A percentile compares a stretch with the other conserved stretches of the same genome.
Conservation (phyloP, 2,888 invertebrate species). For the Agonopterix alstromeriana region DNA sequence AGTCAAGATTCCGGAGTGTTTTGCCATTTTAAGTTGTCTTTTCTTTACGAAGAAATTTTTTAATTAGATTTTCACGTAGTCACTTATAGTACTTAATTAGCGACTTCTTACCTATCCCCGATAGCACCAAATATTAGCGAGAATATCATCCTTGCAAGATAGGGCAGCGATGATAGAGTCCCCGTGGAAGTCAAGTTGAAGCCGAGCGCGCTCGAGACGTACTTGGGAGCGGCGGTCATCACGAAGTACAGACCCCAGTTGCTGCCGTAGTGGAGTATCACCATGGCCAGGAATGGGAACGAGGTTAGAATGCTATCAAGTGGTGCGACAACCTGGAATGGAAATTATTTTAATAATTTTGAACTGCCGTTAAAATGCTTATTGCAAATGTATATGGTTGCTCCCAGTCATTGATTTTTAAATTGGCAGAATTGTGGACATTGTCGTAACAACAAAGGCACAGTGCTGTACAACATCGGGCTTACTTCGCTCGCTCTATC, state of each 20-base stretch:
- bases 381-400: too few species aligned
- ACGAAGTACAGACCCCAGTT: constrained; percentile 86
- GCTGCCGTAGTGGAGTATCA: constrained; percentile 84
- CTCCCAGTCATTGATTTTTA: too few species aligned
- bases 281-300: constrained; percentile 81
- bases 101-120: constrained; percentile 76
- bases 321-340: constrained; percentile 79
- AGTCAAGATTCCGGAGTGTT: too few species aligned
- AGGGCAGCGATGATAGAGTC: constrained; percentile 81
- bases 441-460: too few species aligned
- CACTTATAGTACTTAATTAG: too few species aligned
- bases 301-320: constrained; percentile 79
- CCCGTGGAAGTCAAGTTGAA: constrained; percentile 84
- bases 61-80: too few species aligned
- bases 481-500: too few species aligned
- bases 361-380: too few species aligned
- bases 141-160: constrained; percentile 81
- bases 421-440: too few species aligned
- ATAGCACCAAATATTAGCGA: constrained; percentile 84
- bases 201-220: constrained; percentile 83
- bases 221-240: constrained; percentile 86
- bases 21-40: too few species aligned
- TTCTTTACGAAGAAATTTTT: too few species aligned
- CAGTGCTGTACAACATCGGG: too few species aligned
- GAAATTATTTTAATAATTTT: not conserved